Conservation (phyloP, 2,888 invertebrate genomes). For the Siphonodentalium dalli region DNA sequence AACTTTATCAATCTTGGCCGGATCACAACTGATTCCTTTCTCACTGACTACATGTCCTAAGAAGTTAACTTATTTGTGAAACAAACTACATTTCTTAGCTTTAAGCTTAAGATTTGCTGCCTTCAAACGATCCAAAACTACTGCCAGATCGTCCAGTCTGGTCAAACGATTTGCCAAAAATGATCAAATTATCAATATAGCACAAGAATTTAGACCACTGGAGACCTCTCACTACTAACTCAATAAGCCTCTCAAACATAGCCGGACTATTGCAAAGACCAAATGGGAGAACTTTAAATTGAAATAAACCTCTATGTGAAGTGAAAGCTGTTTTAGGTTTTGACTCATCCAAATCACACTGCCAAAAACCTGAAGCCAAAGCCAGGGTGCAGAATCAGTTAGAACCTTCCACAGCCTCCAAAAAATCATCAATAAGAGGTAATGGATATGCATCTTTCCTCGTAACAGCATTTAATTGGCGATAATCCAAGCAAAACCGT, state of each 20-base stretch:
- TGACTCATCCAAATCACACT: background rate
- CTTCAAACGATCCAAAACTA: too few species aligned
- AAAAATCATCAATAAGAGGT: background rate
- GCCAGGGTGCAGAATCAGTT: conserved; percentile 3
- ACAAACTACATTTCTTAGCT: conserved; percentile 13
- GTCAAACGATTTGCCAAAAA: conserved; percentile 7
- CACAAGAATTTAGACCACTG: conserved; percentile 4
- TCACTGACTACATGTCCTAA: conserved; percentile 5
- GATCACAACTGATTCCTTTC: conserved; percentile 6
- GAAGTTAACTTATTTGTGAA: conserved; percentile 7
- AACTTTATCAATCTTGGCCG: conserved; percentile 3
- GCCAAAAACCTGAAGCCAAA: conserved; percentile 9
- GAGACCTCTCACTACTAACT: conserved; percentile 2
- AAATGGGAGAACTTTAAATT: conserved; percentile 13
- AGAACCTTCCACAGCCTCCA: background rate
- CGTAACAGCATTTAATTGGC: conserved; percentile 1
- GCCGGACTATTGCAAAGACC: conserved; percentile 7
- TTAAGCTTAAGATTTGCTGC: conserved; percentile 8
- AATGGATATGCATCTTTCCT: conserved; percentile 7
- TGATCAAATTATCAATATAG: conserved; percentile 7
- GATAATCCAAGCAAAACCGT: conserved; percentile 8
- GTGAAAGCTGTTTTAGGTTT: conserved; percentile 1
- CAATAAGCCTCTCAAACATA: conserved; percentile 8
- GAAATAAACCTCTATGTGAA: conserved; percentile 2
- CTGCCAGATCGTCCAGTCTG: too few species aligned